Conservation (phyloP, 37 sponge, comb jelly and placozoan species). For the Dysidea cf. avara region DNA sequence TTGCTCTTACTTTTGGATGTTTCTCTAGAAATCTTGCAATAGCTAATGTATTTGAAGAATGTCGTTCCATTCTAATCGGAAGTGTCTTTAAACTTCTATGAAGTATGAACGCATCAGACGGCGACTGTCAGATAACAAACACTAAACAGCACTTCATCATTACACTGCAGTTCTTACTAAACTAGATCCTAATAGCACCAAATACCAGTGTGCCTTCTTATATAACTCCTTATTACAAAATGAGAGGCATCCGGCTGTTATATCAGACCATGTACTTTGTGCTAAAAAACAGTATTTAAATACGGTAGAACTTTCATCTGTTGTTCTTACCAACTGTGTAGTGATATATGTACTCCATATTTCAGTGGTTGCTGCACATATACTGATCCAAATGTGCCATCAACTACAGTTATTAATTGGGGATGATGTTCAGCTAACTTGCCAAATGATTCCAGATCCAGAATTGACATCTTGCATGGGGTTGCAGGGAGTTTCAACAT, state of each 20-base stretch:
- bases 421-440: constrained; percentile 28
- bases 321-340: constrained; percentile 67
- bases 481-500: constrained; percentile 44
- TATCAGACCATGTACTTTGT: constrained; percentile 75
- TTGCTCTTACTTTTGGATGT: constrained; percentile 60
- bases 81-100: constrained; percentile 75
- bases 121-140: constrained; percentile 27
- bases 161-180: constrained; percentile 21
- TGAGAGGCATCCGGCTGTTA: constrained; percentile 52
- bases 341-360: constrained; percentile 52
- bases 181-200: constrained; percentile 18
- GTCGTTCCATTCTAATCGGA: constrained; percentile 70
- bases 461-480: constrained; percentile 43
- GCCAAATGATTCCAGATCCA: constrained; percentile 50
- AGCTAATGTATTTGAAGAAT: constrained; percentile 57
- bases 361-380: constrained; percentile 68
- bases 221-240: constrained; percentile 15
- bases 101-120: constrained; percentile 63
- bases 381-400: constrained; percentile 67
- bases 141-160: too few species aligned
- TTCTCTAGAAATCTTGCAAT: constrained; percentile 65
- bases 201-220: background rate
- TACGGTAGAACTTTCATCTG: background rate
- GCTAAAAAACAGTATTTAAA: constrained; percentile 8
- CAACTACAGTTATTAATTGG: constrained; percentile 49